A percentile compares a stretch with the other conserved stretches of the same genome.
phyloP scores from a whole-genome alignment of 2,888 invertebrate species.

The Chrysina gloriosa region DNA sequence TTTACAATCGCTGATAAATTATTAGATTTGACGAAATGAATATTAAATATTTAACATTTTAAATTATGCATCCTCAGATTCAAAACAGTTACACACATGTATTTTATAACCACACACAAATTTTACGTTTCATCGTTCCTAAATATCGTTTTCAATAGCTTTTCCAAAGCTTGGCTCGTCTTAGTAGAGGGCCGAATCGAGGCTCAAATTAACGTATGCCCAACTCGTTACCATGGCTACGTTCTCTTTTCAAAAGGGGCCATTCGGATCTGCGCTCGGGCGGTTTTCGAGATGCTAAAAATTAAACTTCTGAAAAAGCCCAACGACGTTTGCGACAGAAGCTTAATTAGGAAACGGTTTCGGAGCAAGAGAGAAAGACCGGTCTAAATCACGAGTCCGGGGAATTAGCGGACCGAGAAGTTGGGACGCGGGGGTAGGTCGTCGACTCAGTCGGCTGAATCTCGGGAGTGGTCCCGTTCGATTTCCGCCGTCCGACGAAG shows the following conservation, averaged over 20 bases:
- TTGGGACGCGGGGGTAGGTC: background rate
- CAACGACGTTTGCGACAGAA: conserved; percentile 66
- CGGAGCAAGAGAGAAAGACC: conserved; percentile 45
- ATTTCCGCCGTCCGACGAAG: conserved; percentile 1
- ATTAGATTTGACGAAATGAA: too few relatives aligned
- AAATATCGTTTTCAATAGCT: conserved; percentile 21
- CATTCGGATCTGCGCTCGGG: conserved; percentile 47
- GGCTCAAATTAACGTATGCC: conserved; percentile 20
- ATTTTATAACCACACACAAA: background rate
- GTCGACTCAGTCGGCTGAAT: conserved; percentile 3
- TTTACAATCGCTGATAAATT: too few relatives aligned
- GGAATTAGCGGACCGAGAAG: conserved; percentile 58
- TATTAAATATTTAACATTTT: too few relatives aligned
- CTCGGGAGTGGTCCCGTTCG: background rate
- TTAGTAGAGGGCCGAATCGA: conserved; percentile 2
- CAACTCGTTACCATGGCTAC: conserved; percentile 24
- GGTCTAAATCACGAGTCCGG: conserved; percentile 63
- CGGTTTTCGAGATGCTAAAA: conserved; percentile 62
- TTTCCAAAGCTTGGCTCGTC: background rate
- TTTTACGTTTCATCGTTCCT: background rate
- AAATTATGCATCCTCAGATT: too few relatives aligned
- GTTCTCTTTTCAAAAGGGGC: conserved; percentile 31
- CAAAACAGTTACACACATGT: too few relatives aligned
- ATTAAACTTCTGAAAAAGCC: conserved; percentile 65
- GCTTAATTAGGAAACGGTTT: conserved; percentile 67